Conservation (phyloP, 2,113 vertebrate genomes). For the Passer montanus region DNA sequence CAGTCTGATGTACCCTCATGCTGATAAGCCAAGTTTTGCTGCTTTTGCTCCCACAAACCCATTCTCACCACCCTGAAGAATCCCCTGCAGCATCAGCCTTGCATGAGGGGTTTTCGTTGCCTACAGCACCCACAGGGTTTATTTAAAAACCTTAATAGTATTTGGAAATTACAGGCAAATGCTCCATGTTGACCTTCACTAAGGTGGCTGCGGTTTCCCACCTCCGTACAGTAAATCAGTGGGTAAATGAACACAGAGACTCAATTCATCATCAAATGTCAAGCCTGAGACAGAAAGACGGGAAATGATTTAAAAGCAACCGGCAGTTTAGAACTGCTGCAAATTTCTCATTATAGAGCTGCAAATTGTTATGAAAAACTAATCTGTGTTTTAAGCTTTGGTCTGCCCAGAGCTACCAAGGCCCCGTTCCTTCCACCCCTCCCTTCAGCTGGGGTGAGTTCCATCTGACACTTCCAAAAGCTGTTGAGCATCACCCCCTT, state of each 20-base stretch:
- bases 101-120: background rate
- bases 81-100: background rate
- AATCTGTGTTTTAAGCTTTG: background rate
- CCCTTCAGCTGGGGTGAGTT: fast-evolving
- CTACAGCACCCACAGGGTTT: background rate
- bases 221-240: background rate
- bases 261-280: slow-evolving; percentile 3
- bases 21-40: fast-evolving
- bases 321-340: background rate
- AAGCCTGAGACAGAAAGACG: background rate
- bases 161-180: background rate
- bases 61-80: background rate
- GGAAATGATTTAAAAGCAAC: background rate
- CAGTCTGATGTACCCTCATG: background rate
- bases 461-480: background rate
- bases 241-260: slow-evolving; percentile 1
- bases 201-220: background rate
- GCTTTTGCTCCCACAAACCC: background rate
- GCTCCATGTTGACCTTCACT: background rate
- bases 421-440: background rate
- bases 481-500: background rate
- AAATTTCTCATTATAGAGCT: background rate
- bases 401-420: background rate
- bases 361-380: background rate
- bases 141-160: background rate